These are phyloP conservation scores for Anticlea derivata DNA, from an alignment of 2,888 invertebrate species.

Conservation along the genomic window DNA sequence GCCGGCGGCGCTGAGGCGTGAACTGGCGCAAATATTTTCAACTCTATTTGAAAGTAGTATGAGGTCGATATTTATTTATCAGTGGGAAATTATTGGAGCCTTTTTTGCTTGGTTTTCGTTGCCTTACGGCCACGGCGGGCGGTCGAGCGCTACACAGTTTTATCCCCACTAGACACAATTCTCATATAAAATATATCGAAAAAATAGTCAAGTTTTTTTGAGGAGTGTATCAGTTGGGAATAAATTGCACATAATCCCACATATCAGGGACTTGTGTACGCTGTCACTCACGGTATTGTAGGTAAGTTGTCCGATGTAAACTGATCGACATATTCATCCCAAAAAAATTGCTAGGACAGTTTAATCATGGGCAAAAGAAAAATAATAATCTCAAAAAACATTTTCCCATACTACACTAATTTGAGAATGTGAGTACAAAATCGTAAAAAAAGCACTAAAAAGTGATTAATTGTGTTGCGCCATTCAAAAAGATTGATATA, in stretches of 20 bases:
- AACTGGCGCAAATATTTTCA: too few species aligned
- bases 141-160: constrained; percentile 69
- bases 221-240: constrained; percentile 19
- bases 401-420: too few species aligned
- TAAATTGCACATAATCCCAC: constrained; percentile 75
- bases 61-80: too few species aligned
- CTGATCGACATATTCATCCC: constrained; percentile 4
- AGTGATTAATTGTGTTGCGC: too few species aligned
- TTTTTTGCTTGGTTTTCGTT: too few species aligned
- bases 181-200: neutral
- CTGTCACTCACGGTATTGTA: constrained; percentile 46
- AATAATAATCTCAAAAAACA: too few species aligned
- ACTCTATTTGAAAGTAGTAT: too few species aligned
- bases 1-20: too few species aligned
- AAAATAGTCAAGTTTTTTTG: constrained; percentile 3
- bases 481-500: too few species aligned
- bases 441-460: too few species aligned
- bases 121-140: constrained; percentile 57
- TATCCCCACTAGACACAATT: constrained; percentile 14
- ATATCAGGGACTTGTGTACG: constrained; percentile 79
- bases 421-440: too few species aligned
- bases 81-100: too few species aligned
- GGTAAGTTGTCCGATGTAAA: constrained; percentile 10
- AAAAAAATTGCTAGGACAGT: neutral
- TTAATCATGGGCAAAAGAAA: neutral